Evolutionary conservation across 2,113 vertebrate genomes (phyloP).

Genomic region (Myanophis thanlyinensis): DNA sequence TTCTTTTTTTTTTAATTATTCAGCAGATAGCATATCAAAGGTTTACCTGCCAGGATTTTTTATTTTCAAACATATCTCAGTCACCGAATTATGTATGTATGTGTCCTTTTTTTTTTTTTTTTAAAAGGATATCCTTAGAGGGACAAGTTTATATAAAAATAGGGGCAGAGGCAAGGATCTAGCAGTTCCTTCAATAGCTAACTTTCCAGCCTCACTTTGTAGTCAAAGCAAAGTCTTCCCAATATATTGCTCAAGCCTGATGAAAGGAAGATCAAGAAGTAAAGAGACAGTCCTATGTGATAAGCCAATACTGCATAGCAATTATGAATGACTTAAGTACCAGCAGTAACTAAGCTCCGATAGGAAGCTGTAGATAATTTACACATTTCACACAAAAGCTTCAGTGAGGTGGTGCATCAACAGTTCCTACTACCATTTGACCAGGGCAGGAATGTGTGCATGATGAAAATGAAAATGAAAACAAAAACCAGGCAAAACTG

Average conservation of each 20-base stretch:
- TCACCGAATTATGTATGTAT: background rate
- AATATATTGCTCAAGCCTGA: background rate
- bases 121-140: conserved; percentile 17
- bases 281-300: background rate
- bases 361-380: background rate
- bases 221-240: background rate
- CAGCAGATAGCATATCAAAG: background rate
- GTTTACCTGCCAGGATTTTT: background rate
- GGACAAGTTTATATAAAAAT: background rate
- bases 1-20: background rate
- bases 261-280: background rate
- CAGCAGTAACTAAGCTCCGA: background rate
- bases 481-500: background rate
- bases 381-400: background rate
- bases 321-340: rapidly evolving
- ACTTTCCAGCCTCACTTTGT: background rate
- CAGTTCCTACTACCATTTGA: background rate
- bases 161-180: background rate
- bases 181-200: background rate
- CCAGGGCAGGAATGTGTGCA: background rate
- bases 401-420: background rate
- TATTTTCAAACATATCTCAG: background rate
- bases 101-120: rapidly evolving
- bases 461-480: no score
- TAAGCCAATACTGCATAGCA: background rate